Evolutionary conservation across 2,797 vertebrate species (phyloP).

Genomic region (Craterocephalus amniculus): DNA sequence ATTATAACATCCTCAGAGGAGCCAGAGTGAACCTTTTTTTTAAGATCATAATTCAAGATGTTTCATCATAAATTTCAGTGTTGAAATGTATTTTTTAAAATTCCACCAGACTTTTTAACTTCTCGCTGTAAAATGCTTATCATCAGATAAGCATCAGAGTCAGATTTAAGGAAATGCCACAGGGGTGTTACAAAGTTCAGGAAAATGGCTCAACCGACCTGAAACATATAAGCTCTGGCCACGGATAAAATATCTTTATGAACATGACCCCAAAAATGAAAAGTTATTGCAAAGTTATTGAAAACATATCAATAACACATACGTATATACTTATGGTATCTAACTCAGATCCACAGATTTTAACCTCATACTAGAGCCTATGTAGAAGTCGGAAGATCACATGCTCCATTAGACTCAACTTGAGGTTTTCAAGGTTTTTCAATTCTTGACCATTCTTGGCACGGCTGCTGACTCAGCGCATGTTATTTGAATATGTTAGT

Average conservation of each 20-base stretch:
- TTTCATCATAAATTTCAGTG: neutral
- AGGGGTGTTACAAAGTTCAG: neutral
- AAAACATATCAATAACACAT: neutral
- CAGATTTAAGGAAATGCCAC: neutral
- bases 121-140: neutral
- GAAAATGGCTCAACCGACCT: conserved; percentile 3
- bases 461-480: neutral
- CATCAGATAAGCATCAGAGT: neutral
- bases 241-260: neutral
- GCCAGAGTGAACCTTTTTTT: no score
- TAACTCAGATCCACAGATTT: neutral
- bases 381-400: neutral
- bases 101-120: neutral
- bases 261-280: neutral
- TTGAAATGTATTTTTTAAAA: no score
- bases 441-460: neutral
- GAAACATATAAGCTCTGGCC: neutral
- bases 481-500: conserved; percentile 18
- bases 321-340: neutral
- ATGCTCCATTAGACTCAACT: neutral
- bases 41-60: neutral
- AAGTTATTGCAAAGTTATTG: neutral
- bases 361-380: neutral
- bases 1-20: no score
- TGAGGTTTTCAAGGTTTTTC: neutral